Percentiles rank a stretch among this genome's conserved stretches.
Conservation (phyloP, 2,888 invertebrate genomes). For the Suillia variegata region DNA sequence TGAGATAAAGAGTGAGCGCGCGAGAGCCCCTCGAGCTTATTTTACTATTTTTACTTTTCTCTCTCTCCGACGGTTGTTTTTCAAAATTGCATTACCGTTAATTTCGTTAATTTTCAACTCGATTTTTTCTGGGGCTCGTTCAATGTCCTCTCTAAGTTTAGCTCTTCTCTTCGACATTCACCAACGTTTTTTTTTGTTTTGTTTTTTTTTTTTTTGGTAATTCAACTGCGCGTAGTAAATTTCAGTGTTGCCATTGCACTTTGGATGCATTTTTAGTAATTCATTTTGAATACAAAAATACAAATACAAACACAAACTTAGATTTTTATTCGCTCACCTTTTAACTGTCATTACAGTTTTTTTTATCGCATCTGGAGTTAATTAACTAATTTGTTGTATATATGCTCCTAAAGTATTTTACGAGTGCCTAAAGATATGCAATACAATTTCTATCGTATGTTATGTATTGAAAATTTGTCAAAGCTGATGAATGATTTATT, state of each 20-base stretch:
- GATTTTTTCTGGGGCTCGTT: background rate
- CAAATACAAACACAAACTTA: background rate
- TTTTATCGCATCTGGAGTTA: too few relatives aligned
- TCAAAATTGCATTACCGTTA: background rate
- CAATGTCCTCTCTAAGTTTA: background rate
- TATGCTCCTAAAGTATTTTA: too few relatives aligned
- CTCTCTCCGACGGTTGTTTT: background rate
- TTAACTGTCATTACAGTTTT: background rate
- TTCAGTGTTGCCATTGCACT: constrained; percentile 21
- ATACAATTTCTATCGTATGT: too few relatives aligned
- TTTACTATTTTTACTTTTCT: too few relatives aligned
- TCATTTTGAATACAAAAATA: constrained; percentile 5
- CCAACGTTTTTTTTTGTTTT: constrained; percentile 15
- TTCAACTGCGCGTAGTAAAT: constrained; percentile 21
- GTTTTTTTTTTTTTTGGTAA: constrained; percentile 20
- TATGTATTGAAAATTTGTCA: too few relatives aligned
- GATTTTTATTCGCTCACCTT: background rate
- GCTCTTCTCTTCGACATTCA: too few relatives aligned
- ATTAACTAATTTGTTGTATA: too few relatives aligned
- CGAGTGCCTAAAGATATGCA: too few relatives aligned
- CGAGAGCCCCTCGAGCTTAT: background rate
- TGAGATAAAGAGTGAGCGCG: background rate
- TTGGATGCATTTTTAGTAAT: background rate
- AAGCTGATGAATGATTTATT: too few relatives aligned
- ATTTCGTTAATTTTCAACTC: constrained; percentile 4